These are phyloP conservation scores for Tachyglossus aculeatus DNA, from an alignment of 2,797 vertebrate species.

Conservation along the genomic window DNA sequence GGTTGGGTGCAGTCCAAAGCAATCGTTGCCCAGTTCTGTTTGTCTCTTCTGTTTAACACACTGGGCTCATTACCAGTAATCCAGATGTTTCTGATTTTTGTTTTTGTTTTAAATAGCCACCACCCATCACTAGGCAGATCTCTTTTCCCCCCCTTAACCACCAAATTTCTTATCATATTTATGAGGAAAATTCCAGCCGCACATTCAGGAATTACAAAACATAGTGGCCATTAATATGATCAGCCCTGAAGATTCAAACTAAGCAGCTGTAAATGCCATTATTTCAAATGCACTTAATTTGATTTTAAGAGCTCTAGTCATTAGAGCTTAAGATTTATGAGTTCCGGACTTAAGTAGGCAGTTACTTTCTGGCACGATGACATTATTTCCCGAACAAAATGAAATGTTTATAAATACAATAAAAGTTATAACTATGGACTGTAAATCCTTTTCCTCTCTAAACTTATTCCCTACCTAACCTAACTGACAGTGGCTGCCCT, in stretches of 20 bases:
- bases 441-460: slow-evolving; percentile 7
- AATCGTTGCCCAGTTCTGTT: not conserved
- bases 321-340: slow-evolving; percentile 20
- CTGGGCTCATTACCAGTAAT: slow-evolving; percentile 14
- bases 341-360: slow-evolving; percentile 18
- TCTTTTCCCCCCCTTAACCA: slow-evolving; percentile 8
- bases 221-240: slow-evolving; percentile 1
- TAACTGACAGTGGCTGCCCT: not conserved
- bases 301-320: slow-evolving; percentile 12
- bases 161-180: slow-evolving; percentile 17
- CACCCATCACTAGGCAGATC: not conserved
- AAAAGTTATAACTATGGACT: slow-evolving; percentile 3
- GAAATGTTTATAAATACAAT: slow-evolving; percentile 5
- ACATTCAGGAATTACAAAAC: slow-evolving; percentile 31
- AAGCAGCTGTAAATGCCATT: not conserved
- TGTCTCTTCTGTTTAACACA: slow-evolving; percentile 32
- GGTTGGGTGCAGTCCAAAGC: not conserved
- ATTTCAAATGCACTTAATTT: slow-evolving; percentile 11
- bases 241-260: not conserved
- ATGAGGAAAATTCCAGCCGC: slow-evolving; percentile 39
- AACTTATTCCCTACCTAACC: not conserved
- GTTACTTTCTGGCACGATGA: slow-evolving; percentile 15
- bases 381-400: slow-evolving; percentile 11
- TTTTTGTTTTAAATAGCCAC: not conserved
- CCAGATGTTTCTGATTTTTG: not conserved